Evolutionary conservation across 2,888 invertebrate genomes (phyloP).

Genomic region (Mesochorus sp.): DNA sequence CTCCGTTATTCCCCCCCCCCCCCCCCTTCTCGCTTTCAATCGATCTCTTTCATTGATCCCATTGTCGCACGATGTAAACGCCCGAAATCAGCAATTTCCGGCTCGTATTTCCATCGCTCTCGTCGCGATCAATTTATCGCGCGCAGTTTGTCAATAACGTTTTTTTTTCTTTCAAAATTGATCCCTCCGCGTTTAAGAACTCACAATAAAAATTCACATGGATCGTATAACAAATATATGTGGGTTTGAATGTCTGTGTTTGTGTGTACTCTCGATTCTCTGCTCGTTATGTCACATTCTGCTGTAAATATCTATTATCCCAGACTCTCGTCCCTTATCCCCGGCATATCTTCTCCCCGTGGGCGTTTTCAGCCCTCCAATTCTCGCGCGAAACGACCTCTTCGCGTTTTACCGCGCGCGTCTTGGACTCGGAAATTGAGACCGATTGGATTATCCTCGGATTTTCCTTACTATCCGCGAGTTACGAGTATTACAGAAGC

Average conservation of each 20-base stretch:
- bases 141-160: no score
- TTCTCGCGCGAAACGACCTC: constrained; percentile 72
- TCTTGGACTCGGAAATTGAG: not conserved
- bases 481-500: constrained; percentile 73
- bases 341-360: constrained; percentile 21
- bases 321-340: constrained; percentile 29
- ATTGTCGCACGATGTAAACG: not conserved
- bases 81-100: constrained; percentile 33
- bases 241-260: no score
- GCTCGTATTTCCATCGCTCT: no score
- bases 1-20: no score
- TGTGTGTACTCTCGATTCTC: no score
- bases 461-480: constrained; percentile 74
- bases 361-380: constrained; percentile 26
- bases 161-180: no score
- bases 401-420: constrained; percentile 74
- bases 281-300: no score
- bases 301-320: constrained; percentile 4
- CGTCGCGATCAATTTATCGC: no score
- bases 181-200: no score
- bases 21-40: not conserved
- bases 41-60: constrained; percentile 6
- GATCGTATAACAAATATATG: no score
- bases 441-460: constrained; percentile 76
- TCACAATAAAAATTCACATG: no score